A percentile compares a stretch with the other conserved stretches of the same genome.
phyloP scores from a whole-genome alignment of 2,888 invertebrate species.

The Agriopis leucophaearia region DNA sequence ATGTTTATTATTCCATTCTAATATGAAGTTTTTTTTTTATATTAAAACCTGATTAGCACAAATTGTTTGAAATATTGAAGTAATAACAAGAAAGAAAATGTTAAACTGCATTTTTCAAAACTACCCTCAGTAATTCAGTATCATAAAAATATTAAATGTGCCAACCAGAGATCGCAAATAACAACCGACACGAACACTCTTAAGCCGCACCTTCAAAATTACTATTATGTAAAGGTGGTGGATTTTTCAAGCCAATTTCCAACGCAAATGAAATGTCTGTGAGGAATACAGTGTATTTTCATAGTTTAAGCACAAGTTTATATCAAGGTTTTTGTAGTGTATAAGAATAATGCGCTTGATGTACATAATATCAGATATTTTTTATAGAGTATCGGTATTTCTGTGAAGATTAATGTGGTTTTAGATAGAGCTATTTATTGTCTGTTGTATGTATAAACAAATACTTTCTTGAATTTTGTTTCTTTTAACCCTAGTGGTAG shows the following conservation, averaged over 20 bases:
- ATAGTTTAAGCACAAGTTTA: not conserved
- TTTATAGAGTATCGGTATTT: conserved; percentile 11
- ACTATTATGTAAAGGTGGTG: conserved; percentile 8
- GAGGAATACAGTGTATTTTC: not conserved
- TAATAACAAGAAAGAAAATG: no score
- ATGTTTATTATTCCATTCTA: no score
- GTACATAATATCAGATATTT: conserved; percentile 1
- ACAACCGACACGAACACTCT: no score
- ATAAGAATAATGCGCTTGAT: not conserved
- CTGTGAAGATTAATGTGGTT: conserved; percentile 1
- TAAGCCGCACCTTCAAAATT: not conserved
- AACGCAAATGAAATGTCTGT: conserved; percentile 1
- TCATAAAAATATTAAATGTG: not conserved
- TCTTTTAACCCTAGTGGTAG: not conserved
- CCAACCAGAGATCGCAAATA: not conserved
- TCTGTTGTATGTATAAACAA: conserved; percentile 17
- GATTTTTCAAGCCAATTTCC: conserved; percentile 3
- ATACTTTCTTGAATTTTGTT: conserved; percentile 4
- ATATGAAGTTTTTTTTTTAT: no score
- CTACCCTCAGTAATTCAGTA: not conserved
- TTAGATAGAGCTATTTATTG: conserved; percentile 9
- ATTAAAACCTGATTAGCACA: no score
- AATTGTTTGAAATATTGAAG: no score
- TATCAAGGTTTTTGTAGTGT: not conserved
- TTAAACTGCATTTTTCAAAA: not conserved